Evolutionary conservation across 2,797 vertebrate genomes (phyloP).

Genomic region (Rallus crepitans): DNA sequence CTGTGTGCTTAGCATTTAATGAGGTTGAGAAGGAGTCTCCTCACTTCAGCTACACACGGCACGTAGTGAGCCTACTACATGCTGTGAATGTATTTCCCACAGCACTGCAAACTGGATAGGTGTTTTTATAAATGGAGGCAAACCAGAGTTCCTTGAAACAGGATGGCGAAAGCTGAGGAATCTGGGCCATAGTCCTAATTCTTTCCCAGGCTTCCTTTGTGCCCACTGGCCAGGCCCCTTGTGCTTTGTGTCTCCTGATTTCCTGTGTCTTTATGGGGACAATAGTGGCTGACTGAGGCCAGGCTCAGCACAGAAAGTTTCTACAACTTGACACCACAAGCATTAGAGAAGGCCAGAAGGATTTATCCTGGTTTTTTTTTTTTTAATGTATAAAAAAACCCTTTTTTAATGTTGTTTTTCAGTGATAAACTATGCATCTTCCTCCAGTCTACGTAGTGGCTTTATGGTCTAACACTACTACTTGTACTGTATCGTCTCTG

Average conservation of each 20-base stretch:
- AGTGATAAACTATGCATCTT: background rate
- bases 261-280: background rate
- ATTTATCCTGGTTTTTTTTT: background rate
- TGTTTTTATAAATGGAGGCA: background rate
- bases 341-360: background rate
- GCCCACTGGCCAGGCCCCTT: background rate
- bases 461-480: background rate
- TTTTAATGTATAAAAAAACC: background rate
- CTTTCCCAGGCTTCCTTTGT: conserved; percentile 10
- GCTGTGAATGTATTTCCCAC: background rate
- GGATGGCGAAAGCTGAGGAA: background rate
- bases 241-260: background rate
- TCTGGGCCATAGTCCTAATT: background rate
- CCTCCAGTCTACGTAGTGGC: background rate
- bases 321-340: background rate
- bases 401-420: accelerated
- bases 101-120: background rate
- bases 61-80: accelerated
- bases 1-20: conserved; percentile 36
- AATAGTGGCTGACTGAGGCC: background rate
- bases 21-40: background rate
- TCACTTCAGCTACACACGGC: background rate
- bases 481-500: background rate
- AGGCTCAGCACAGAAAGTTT: background rate
- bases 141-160: background rate